Evolutionary conservation across 2,888 invertebrate genomes (phyloP).

Genomic region (Lasius fuliginosus): DNA sequence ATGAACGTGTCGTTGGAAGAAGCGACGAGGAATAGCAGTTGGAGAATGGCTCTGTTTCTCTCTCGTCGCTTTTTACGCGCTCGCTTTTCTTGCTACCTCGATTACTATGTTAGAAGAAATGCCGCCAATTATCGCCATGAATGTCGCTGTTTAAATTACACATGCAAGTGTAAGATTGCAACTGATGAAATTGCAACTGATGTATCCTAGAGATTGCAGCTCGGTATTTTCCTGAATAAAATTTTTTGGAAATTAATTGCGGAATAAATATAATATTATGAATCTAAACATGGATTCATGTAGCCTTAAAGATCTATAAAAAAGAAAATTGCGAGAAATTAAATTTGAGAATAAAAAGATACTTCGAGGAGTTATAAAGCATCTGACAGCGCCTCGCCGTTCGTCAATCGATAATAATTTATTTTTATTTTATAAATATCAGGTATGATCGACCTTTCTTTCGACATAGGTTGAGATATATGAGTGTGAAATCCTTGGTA

Average conservation of each 20-base stretch:
- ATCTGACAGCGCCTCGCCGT: background rate
- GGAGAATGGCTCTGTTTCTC: background rate
- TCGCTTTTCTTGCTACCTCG: background rate
- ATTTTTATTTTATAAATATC: constrained; percentile 5
- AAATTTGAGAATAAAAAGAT: background rate
- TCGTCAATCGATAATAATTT: background rate
- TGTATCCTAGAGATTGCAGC: background rate
- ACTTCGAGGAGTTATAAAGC: background rate
- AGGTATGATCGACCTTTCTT: background rate
- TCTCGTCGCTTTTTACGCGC: background rate
- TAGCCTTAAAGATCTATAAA: background rate
- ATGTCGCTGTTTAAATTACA: constrained; percentile 5
- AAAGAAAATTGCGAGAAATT: background rate
- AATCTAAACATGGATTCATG: background rate
- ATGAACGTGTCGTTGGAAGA: background rate
- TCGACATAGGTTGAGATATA: background rate
- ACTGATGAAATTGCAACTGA: background rate
- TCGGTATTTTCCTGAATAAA: background rate
- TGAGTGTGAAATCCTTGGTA: background rate
- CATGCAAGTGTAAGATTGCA: constrained; percentile 9
- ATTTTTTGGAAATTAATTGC: background rate
- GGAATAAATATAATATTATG: background rate
- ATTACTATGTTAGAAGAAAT: constrained; percentile 17
- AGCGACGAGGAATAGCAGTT: background rate
- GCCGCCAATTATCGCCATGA: constrained; percentile 7